These are phyloP conservation scores for Pelosia muscerda DNA, from an alignment of 2,888 invertebrate genomes.

Conservation along the genomic window DNA sequence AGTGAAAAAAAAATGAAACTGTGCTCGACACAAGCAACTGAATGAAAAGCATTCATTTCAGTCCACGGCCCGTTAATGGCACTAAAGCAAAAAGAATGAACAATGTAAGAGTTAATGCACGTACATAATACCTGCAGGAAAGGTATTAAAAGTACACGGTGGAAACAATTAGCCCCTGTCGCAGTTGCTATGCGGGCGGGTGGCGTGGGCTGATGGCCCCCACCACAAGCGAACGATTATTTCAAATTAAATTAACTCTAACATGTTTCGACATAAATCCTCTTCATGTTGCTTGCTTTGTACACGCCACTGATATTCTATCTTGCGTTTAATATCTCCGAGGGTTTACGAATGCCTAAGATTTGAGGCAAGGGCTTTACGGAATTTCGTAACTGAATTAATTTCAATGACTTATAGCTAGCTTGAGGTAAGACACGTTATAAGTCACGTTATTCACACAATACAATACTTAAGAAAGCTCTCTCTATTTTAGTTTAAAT, in stretches of 20 bases:
- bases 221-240: conserved; percentile 54
- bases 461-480: neutral
- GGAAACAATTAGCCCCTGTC: conserved; percentile 53
- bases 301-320: conserved; percentile 18
- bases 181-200: conserved; percentile 49
- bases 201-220: conserved; percentile 28
- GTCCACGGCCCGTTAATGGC: conserved; percentile 22
- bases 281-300: conserved; percentile 17
- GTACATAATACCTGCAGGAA: conserved; percentile 24
- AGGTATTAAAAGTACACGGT: conserved; percentile 32
- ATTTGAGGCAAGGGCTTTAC: conserved; percentile 18
- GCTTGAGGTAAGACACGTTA: neutral
- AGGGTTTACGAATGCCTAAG: conserved; percentile 7
- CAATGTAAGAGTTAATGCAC: conserved; percentile 16
- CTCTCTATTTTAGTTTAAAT: too few species aligned
- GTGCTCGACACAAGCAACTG: neutral
- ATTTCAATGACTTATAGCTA: conserved; percentile 13
- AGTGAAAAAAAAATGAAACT: neutral
- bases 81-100: conserved; percentile 20
- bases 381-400: conserved; percentile 17
- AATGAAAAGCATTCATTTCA: conserved; percentile 9
- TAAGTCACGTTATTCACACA: neutral
- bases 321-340: conserved; percentile 19
- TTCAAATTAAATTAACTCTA: conserved; percentile 63
- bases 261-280: conserved; percentile 54